Evolutionary conservation across 2,888 invertebrate genomes (phyloP).

Genomic region (Eupithecia dodoneata): DNA sequence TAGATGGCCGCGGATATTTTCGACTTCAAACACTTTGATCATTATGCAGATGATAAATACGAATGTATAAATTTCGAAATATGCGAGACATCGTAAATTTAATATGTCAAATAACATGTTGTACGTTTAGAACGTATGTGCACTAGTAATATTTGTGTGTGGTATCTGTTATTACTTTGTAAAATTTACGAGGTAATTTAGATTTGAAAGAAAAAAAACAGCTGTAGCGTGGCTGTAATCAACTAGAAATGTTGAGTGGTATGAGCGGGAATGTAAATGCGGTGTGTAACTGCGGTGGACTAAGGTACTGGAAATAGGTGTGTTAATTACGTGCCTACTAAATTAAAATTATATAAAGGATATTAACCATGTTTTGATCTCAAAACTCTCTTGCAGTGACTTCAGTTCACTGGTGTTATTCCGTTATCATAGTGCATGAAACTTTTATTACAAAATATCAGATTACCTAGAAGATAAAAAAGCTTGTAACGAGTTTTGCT

Average conservation of each 20-base stretch:
- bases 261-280: not conserved
- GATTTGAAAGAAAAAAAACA: constrained; percentile 41
- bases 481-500: too few relatives aligned
- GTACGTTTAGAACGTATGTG: constrained; percentile 46
- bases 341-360: too few relatives aligned
- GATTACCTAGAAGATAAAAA: too few relatives aligned
- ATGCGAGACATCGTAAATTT: constrained; percentile 48
- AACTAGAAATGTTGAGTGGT: constrained; percentile 11
- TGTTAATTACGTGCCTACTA: too few relatives aligned
- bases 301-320: too few relatives aligned
- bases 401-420: too few relatives aligned
- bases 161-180: constrained; percentile 18
- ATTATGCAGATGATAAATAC: constrained; percentile 44
- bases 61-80: constrained; percentile 36
- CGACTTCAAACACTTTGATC: constrained; percentile 44
- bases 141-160: constrained; percentile 42
- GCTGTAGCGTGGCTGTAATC: constrained; percentile 31
- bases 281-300: not conserved
- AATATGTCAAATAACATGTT: constrained; percentile 40
- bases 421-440: too few relatives aligned
- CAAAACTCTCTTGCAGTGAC: too few relatives aligned
- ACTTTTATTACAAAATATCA: too few relatives aligned
- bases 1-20: not conserved
- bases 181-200: constrained; percentile 51
- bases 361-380: too few relatives aligned